Evolutionary conservation across 2,797 vertebrate genomes (phyloP).

Genomic region (Mionectes olivaceus): DNA sequence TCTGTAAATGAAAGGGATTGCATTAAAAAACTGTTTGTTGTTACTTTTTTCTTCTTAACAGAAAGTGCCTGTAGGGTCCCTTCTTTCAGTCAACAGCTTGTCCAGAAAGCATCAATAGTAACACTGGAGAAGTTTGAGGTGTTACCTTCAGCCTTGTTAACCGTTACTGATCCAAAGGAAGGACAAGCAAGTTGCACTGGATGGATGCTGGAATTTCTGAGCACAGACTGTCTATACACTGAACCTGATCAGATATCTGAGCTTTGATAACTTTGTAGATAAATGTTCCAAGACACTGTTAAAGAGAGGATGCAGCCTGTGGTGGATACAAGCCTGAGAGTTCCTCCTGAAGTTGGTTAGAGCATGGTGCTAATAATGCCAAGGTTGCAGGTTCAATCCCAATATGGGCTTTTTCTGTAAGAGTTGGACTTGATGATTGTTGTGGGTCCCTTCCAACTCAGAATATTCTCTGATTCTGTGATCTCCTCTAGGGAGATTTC

Average conservation of each 20-base stretch:
- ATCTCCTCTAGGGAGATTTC: not conserved
- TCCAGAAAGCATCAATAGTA: not conserved
- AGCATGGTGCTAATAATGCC: not conserved
- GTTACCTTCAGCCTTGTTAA: not conserved
- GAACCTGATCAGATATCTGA: not conserved
- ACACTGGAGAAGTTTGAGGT: not conserved
- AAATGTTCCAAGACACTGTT: not conserved
- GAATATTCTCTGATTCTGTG: not conserved
- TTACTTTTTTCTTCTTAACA: not conserved
- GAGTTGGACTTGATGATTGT: not conserved
- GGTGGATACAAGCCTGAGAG: not conserved
- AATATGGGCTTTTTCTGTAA: not conserved
- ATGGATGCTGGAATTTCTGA: not conserved
- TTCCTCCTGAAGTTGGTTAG: not conserved
- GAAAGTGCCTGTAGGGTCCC: not conserved
- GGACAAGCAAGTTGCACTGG: not conserved
- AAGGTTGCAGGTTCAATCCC: not conserved
- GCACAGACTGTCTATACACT: not conserved
- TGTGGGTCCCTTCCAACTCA: not conserved
- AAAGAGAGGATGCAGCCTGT: not conserved
- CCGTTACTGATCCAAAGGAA: not conserved
- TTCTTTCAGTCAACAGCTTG: not conserved
- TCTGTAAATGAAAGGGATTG: slow-evolving; percentile 4
- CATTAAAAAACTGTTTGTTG: not conserved
- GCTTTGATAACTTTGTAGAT: not conserved